Evolutionary conservation across 2,888 invertebrate species (phyloP), one percentile per base, ranked within the genome.

Genomic region (Lycophotia porphyrea): DNA sequence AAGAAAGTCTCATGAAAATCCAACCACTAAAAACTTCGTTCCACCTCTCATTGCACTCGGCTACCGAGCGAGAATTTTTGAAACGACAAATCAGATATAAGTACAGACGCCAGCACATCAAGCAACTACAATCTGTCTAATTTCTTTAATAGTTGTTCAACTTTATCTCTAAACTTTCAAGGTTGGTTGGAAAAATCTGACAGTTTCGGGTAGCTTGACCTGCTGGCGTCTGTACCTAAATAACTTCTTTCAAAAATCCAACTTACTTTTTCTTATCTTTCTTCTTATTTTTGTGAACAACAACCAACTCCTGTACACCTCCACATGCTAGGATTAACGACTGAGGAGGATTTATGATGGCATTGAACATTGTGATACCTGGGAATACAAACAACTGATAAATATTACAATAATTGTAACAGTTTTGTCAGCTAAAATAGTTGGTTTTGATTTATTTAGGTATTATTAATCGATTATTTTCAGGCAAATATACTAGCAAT

Each of bases 321-420:
- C 99, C 99, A 83, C 99, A 97, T 60, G 99, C 99, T 85, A 99
- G 96, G 91, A 99, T 99, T 91, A 98, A 98, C 2, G 99, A 98
- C 95, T 99, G 99, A 11, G 99, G 99, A 42, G 99, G 99, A 95
- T 99, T 99, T 79, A 99, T 98, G 81, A 99, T 99, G 31, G 99
- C 99, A 88, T 98, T 97, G 95, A 99, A 99, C 91, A 98, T 97
- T 84, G 98, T 98, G 52, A 99, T 97, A 84, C 98, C 98, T 97
- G 89, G 0, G 92, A 88, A 73, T 21, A 81, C 4, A 80, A 67
- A 34, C 0, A 81, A 49, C 18, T n/a, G 9, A 5, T 36, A 21
- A 11, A 39, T 74, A 42, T 11, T 7, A 27, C 2, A 55, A 2
- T 55, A 7, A 55, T 27, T 31, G 27, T 55, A 55, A 15, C 13